Base-by-base conservation (phyloP, 2,888 invertebrate genomes). In the Apamea anceps region DNA sequence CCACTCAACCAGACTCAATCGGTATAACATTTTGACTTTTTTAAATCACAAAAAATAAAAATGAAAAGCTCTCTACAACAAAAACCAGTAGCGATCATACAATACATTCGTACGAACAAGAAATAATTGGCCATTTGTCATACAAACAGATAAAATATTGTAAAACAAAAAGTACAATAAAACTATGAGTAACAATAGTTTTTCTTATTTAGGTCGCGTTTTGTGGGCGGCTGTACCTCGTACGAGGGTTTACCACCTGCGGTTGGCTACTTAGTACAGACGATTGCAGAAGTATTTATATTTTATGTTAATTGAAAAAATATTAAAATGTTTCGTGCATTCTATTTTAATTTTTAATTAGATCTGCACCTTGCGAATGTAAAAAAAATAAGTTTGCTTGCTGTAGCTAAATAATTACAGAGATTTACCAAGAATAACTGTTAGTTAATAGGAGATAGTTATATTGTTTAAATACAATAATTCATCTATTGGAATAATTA, bases 101-200 rank as follows among this genome's bases (percentile, higher is more conserved):
- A 84, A 86, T 75, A 84, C 72, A 83, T 70, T 28, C 48, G 67
- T 67, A 79, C 54, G 45, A 18, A 67, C 81, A 84, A 57, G 48
- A 79, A 87, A 87, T 86, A 86, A 86, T 86, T 84, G 85, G 78
- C 75, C 63, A 82, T 86, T 82, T 82, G 78, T 87, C 87, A 87
- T 68, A 80, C 75, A 79, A 76, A 65, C 80, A 75, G 87, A 87
- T 87, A 87, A 82, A 87, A 87, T 87, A 80, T 80, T 76, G 82
- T 87, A 85, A 87, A 87, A 87, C 85, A 86, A 86, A 81, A 86
- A 75, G 73, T 86, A 86, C 70, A 86, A 85, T 82, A 86, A 79
- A 83, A 86, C 73, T 81, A 68, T 84, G 81, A 37, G 63, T 66
- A 76, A 85, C 77, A 85, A 84, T 75, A 80, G 85, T 86, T 85